These are phyloP conservation scores for Bufo gargarizans DNA, from an alignment of 2,113 vertebrate genomes.

Conservation along the genomic window DNA sequence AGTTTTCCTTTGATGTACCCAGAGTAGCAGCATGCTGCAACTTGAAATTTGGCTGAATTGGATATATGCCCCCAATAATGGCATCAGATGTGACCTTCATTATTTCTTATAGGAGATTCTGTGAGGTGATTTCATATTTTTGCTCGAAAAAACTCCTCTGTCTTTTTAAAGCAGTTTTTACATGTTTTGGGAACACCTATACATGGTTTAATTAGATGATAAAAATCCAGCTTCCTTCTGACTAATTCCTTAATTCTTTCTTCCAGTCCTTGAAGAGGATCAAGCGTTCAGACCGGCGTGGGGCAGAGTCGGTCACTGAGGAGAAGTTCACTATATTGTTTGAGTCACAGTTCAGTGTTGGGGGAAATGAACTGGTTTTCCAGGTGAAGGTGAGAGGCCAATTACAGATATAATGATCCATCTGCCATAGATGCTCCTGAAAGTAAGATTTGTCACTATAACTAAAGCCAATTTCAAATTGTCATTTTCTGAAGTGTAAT, in stretches of 20 bases:
- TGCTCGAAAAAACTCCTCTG: too few species aligned
- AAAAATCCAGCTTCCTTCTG: rapidly evolving
- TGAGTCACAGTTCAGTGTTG: conserved; percentile 95
- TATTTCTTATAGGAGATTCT: too few species aligned
- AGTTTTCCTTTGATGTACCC: too few species aligned
- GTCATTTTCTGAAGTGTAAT: too few species aligned
- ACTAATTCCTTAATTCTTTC: neutral
- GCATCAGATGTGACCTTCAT: too few species aligned
- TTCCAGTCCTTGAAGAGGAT: conserved; percentile 92
- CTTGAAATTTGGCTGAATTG: too few species aligned
- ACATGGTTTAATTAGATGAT: neutral
- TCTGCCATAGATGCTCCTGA: neutral
- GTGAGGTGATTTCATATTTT: too few species aligned
- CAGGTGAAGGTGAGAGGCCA: conserved; percentile 88
- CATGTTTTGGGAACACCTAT: too few species aligned
- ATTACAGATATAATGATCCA: neutral
- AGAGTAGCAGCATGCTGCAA: too few species aligned
- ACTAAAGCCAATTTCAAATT: too few species aligned
- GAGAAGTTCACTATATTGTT: conserved; percentile 98
- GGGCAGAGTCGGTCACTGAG: conserved; percentile 93
- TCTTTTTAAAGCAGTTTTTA: too few species aligned
- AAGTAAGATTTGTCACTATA: neutral
- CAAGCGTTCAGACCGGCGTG: conserved; percentile 91
- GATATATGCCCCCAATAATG: too few species aligned
- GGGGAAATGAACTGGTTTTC: conserved; percentile 94